phyloP scores from a whole-genome alignment of 2,113 vertebrate genomes.

The Oncorhynchus gorbuscha region DNA sequence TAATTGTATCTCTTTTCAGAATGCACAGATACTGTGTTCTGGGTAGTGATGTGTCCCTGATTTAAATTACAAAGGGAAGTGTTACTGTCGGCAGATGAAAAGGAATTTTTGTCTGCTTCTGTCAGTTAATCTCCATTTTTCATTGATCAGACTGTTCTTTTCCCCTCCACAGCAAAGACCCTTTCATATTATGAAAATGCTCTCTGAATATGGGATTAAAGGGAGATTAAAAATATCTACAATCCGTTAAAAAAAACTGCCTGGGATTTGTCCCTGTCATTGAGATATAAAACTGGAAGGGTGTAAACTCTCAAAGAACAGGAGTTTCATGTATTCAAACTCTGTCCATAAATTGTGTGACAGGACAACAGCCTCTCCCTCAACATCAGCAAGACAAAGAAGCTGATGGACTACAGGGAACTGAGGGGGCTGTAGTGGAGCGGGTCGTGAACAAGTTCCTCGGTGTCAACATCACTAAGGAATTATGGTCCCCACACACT shows the following conservation, averaged over 20 bases:
- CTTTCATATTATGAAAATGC: conserved; percentile 9
- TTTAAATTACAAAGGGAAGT: conserved; percentile 20
- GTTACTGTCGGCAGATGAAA: conserved; percentile 1
- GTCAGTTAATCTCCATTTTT: conserved; percentile 6
- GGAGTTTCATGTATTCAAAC: neutral
- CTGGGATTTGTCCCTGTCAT: neutral
- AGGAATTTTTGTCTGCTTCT: neutral
- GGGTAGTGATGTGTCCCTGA: neutral
- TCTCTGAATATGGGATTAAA: neutral
- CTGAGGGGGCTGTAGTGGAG: too few relatives aligned
- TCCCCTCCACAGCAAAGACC: neutral
- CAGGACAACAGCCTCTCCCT: too few relatives aligned
- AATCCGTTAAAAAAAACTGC: neutral
- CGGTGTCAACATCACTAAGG: too few relatives aligned
- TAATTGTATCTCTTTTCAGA: neutral
- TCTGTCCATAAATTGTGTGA: neutral
- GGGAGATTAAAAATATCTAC: neutral
- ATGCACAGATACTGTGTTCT: neutral
- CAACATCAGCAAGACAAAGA: too few relatives aligned
- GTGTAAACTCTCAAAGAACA: neutral
- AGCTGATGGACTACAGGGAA: too few relatives aligned
- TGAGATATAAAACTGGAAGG: neutral
- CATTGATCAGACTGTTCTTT: conserved; percentile 1
- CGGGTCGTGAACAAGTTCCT: too few relatives aligned
- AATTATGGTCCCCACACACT: too few relatives aligned